Conservation (phyloP, 92 coral and sea anemone species). For the Zoanthus solanderi region DNA sequence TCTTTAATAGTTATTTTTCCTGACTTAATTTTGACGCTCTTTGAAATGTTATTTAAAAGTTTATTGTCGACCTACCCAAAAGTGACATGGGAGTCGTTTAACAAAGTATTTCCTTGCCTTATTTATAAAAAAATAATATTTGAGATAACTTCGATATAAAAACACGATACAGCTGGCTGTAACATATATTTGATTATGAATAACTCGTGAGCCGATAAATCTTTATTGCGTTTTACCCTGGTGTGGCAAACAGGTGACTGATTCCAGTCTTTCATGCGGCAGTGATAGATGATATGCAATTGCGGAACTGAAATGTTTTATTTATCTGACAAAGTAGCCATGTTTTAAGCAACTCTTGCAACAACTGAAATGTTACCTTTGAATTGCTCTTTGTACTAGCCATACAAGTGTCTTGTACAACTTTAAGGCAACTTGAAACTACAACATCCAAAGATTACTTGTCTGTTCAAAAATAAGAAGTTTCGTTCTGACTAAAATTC, state of each 20-base stretch:
- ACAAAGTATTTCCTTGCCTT: not conserved
- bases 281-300: not conserved
- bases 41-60: not conserved
- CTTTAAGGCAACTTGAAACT: not conserved
- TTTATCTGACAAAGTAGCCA: slow-evolving; percentile 15
- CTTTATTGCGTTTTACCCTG: not conserved
- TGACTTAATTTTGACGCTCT: not conserved
- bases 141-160: slow-evolving; percentile 9
- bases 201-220: not conserved
- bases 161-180: not conserved
- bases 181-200: not conserved
- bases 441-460: not conserved
- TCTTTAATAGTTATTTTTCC: not conserved
- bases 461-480: not conserved
- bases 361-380: not conserved
- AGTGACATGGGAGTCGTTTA: not conserved
- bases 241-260: slow-evolving; percentile 21
- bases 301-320: not conserved
- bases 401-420: not conserved
- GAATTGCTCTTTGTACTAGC: not conserved
- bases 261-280: not conserved
- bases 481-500: not conserved
- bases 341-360: not conserved
- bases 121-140: not conserved
- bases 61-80: not conserved